A percentile compares a stretch with the other conserved stretches of the same genome.
Evolutionary conservation across 2,888 invertebrate genomes (phyloP).

Genomic region (Pollenia labialis): DNA sequence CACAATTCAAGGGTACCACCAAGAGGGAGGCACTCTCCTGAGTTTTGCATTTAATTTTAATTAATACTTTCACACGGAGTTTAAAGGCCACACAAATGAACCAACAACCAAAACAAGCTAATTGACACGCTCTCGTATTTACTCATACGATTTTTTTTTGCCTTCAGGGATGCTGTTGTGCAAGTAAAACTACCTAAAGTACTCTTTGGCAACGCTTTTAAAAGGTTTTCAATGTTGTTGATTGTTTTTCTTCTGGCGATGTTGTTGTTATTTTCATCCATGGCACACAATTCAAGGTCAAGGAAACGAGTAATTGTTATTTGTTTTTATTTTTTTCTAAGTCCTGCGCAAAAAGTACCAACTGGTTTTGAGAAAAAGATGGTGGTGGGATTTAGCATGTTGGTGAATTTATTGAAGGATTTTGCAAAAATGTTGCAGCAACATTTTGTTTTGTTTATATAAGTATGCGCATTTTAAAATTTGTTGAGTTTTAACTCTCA

Average conservation of each 20-base stretch:
- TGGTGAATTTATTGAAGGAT: neutral
- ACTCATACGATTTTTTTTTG: neutral
- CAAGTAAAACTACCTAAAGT: slow-evolving; percentile 30
- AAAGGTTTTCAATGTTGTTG: slow-evolving; percentile 43
- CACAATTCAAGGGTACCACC: slow-evolving; percentile 3
- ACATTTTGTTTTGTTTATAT: slow-evolving; percentile 31
- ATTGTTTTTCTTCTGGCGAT: slow-evolving; percentile 32
- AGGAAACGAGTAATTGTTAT: slow-evolving; percentile 53
- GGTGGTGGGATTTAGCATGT: neutral
- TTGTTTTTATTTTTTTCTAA: neutral
- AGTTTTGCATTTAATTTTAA: slow-evolving; percentile 34
- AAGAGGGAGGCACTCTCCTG: neutral
- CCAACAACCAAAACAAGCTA: neutral
- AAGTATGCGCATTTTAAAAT: slow-evolving; percentile 42
- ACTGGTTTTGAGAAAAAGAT: slow-evolving; percentile 50
- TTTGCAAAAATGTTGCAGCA: slow-evolving; percentile 48
- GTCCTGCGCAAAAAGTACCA: slow-evolving; percentile 62
- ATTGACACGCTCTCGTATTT: neutral
- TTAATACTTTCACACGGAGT: slow-evolving; percentile 32
- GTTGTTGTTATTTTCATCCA: slow-evolving; percentile 36
- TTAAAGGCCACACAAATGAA: slow-evolving; percentile 1
- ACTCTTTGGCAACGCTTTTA: slow-evolving; percentile 43
- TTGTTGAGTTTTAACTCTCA: slow-evolving; percentile 41
- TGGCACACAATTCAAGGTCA: slow-evolving; percentile 67
- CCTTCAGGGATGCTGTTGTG: slow-evolving; percentile 43